These are phyloP conservation scores for Hydra vulgaris DNA, from an alignment of 30 jellyfish, hydroid and myxozoan species.

Conservation along the genomic window DNA sequence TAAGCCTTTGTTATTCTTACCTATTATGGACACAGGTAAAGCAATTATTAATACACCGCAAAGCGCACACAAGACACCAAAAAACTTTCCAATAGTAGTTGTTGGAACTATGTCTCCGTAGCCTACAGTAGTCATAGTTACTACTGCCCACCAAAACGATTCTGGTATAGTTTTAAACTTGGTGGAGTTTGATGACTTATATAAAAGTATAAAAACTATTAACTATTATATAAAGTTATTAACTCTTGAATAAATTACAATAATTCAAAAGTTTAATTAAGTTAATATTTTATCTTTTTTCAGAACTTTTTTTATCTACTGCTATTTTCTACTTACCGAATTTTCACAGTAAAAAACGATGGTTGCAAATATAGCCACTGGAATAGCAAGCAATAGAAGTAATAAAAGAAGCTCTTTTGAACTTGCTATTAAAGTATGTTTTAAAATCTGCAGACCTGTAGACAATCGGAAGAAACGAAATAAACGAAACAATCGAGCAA, in stretches of 20 bases:
- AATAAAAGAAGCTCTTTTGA: constrained; percentile 72
- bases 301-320: background rate
- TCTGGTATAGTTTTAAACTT: constrained; percentile 92
- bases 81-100: constrained; percentile 76
- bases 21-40: constrained; percentile 92
- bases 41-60: constrained; percentile 93
- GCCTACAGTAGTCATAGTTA: constrained; percentile 98
- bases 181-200: constrained; percentile 8
- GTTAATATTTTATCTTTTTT: background rate
- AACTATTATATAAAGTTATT: too few species aligned
- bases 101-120: constrained; percentile 98
- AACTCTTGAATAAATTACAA: too few species aligned
- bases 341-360: constrained; percentile 82
- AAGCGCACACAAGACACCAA: constrained; percentile 89
- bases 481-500: constrained; percentile 66
- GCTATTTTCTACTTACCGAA: background rate
- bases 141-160: constrained; percentile 98
- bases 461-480: constrained; percentile 83
- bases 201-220: too few species aligned
- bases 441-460: constrained; percentile 73
- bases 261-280: too few species aligned
- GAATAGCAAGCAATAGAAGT: constrained; percentile 71
- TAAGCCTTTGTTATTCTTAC: constrained; percentile 33
- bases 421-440: constrained; percentile 88
- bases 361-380: constrained; percentile 89